Percentiles rank a stretch among this genome's conserved stretches.
Conservation (phyloP, 2,888 invertebrate species). For the Agrochola circellaris region DNA sequence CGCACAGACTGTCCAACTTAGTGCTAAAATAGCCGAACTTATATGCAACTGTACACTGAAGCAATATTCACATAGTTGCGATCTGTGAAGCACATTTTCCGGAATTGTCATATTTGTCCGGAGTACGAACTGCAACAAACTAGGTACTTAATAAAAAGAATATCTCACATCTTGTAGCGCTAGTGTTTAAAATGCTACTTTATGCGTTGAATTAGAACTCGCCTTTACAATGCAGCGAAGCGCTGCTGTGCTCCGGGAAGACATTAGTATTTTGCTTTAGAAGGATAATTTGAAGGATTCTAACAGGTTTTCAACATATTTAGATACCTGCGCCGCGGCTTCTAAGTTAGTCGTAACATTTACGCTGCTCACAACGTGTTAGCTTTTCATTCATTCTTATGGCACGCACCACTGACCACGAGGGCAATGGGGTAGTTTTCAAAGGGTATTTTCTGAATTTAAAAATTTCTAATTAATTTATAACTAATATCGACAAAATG, state of each 20-base stretch:
- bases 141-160: not conserved
- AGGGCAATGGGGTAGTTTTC: constrained; percentile 8
- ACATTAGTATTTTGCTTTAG: not conserved
- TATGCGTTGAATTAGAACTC: not conserved
- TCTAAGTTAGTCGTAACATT: not conserved
- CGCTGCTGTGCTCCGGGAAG: not conserved
- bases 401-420: not conserved
- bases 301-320: not conserved
- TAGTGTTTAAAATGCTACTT: not conserved
- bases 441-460: constrained; percentile 14
- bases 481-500: constrained; percentile 73
- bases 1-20: not conserved
- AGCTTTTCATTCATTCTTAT: constrained; percentile 2
- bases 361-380: constrained; percentile 3
- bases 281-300: not conserved
- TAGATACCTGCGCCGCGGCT: not conserved
- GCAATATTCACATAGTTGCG: not conserved
- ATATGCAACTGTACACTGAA: not conserved
- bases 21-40: not conserved
- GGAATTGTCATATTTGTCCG: not conserved
- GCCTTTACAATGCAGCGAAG: not conserved
- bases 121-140: not conserved
- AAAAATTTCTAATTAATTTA: constrained; percentile 41
- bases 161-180: not conserved
- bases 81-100: not conserved